Evolutionary conservation across 2,113 vertebrate species (phyloP), one percentile per base, ranked within the genome.

Genomic region (Platanista minor): DNA sequence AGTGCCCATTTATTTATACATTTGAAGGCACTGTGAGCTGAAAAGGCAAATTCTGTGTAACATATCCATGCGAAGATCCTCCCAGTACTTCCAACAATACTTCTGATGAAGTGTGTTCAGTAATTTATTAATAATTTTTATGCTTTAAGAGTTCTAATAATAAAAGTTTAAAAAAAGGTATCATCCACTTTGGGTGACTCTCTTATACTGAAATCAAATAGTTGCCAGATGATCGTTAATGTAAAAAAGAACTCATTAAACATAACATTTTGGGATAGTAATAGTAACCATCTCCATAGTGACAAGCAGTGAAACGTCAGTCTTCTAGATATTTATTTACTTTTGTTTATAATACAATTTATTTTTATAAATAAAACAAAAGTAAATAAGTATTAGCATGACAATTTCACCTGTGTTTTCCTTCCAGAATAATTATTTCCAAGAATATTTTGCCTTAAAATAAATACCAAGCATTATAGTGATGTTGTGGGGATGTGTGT

Each of bases 381-480:
- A 82, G 20, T 66, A 66, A 69, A 46, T 46, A 69, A 49, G 71
- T 85, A 84, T 41, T 80, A 92, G 33, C 39, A 81, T 80, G 82
- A 90, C 18, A 81, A 17, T 77, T 64, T 87, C 27, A 54, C 21
- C 75, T 54, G 18, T 59, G 62, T 87, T 77, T 87, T 39, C 25
- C 61, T 77, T 71, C 41, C 41, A 83, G 39, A 72, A 83, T 62
- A 91, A 69, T 87, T 81, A 62, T 75, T 96, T 96, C 61, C 27
- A 75, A 86, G 25, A 87, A 36, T 67, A 1, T 90, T 92, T 96
- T 62, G 39, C 13, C 96, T 91, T 77, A 69, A n/a, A 94, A 62
- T 71, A 82, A 96, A 54, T 59, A 59, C n/a, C 49, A 96, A 81
- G 12, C 25, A 96, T 85, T 82, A 46, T 12, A 33, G 39, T 78